Evolutionary conservation across 2,888 invertebrate genomes (phyloP), one percentile per base, ranked within the genome.

Genomic region (Automeris io): DNA sequence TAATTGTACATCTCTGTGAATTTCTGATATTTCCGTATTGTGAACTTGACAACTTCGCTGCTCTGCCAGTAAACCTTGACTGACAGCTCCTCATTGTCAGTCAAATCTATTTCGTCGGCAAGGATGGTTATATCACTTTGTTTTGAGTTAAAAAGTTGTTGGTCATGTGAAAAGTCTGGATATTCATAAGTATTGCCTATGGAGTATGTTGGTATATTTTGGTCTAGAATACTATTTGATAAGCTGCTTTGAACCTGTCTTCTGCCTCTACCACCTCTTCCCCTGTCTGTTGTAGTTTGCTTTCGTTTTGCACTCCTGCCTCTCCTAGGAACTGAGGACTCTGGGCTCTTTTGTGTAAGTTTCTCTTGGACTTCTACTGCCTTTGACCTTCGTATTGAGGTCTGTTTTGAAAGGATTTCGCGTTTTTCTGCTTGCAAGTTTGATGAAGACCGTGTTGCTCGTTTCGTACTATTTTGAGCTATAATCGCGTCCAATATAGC

Each of bases 41-140:
- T 67, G 36, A 88, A 88, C 41, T 70, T 76, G 18, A 70, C 54
- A 8, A 70, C 58, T n/a, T 86, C 81, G 0, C 60, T 48, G 39
- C 59, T 83, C 37, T 74, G 74, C 87, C 87, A 88, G 34, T 73
- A 71, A 0, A 88, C 82, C 70, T 86, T 87, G 0, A 88, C 75
- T 0, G 82, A 79, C 23, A 86, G 34, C 45, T 80, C 81, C 43
- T 87, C 83, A 1, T 85, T 83, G 2, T 81, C 77, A 0, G 50
- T 42, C 1, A 74, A 69, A n/a, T 49, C 42, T 2, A 19, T 31
- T 0, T 49, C 47, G 1, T 70, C 62, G 5, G 57, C 53, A 3
- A 67, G 6, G 1, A 59, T 16, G 1, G 71, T 41, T 0, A 62
- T 53, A 8, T 62, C 49, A 1, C 39, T 45, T 1, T 21, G 39